Evolutionary conservation across 1,140 invertebrate species (phyloP), one percentile per base, ranked within the genome.

Genomic region (Eumaeus atala): DNA sequence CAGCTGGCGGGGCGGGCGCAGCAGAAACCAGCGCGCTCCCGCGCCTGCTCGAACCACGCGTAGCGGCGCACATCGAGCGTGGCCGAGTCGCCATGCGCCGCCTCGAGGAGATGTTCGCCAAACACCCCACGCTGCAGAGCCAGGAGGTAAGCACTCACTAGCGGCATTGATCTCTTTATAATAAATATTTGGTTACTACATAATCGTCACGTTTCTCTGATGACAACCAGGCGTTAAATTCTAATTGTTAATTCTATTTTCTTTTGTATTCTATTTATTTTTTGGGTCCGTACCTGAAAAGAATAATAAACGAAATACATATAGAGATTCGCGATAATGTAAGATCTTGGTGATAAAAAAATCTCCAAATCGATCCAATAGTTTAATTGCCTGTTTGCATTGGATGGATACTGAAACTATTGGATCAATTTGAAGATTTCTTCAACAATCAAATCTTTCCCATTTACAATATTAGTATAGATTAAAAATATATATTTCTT

Each of bases 61-160:
- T 94, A 42, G 90, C 92, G 1, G 90, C 90, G 1, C 93, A 94
- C 65, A 93, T 95, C 51, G 93, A 94, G 66, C 90, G 91, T 51
- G 92, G 93, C 5, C 87, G 92, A 9, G 90, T 93, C 11, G 93
- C 93, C 3, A 93, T 95, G 91, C 89, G 91, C 1, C 87, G 91
- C 12, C 80, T 95, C 1, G 92, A 94, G 74, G 92, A 94, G 70
- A 92, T 94, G 49, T 94, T 95, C 64, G 92, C 91, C 0, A 90
- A 92, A 44, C 91, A 94, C 70, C 92, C 93, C 6, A 88, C 90
- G 3, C 68, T 93, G 28, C 91, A 95, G 79, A 93, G 89, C 50
- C 90, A 92, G n/a, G 91, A 92, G 74, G 90, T 94, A 66, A 21
- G 57, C 49, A n/a, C n/a, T n/a, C n/a, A n/a, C n/a, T n/a, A n/a